These are phyloP conservation scores for Lipotes vexillifer DNA, from an alignment of 2,113 vertebrate species.

Conservation along the genomic window DNA sequence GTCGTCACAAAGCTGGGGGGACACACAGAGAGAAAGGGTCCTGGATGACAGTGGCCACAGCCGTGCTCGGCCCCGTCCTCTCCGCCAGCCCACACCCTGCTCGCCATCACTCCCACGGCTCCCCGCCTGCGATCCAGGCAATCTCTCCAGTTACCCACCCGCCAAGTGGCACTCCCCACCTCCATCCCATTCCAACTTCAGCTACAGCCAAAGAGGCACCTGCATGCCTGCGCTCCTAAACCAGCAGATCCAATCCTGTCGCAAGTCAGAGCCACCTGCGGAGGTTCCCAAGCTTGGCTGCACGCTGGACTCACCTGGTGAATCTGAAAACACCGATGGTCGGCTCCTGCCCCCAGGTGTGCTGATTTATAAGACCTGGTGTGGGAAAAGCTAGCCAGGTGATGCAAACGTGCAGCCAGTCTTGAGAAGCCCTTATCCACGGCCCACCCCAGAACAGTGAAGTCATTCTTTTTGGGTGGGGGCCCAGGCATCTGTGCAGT, in stretches of 20 bases:
- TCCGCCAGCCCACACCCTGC: not conserved
- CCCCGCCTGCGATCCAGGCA: not conserved
- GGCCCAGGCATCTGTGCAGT: not conserved
- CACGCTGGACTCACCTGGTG: not conserved
- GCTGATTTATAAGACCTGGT: accelerated
- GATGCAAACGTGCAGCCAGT: accelerated
- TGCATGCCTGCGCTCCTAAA: accelerated
- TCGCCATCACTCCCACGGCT: not conserved
- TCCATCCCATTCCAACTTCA: not conserved
- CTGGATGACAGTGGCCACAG: not conserved
- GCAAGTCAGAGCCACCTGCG: too few relatives aligned
- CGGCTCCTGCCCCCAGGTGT: not conserved
- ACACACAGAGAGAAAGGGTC: conserved; percentile 29
- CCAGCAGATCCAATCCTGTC: not conserved
- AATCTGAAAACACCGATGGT: accelerated
- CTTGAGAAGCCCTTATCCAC: not conserved
- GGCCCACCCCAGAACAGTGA: accelerated
- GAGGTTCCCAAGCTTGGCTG: not conserved
- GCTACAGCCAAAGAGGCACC: not conserved
- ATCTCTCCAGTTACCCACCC: not conserved
- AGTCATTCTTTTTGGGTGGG: not conserved
- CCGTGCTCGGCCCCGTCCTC: not conserved
- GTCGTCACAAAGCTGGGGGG: conserved; percentile 90
- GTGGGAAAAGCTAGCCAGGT: not conserved
- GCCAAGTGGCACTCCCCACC: accelerated